phyloP scores from a whole-genome alignment of 2,797 vertebrate species.

The Schizopygopsis pylzovi region DNA sequence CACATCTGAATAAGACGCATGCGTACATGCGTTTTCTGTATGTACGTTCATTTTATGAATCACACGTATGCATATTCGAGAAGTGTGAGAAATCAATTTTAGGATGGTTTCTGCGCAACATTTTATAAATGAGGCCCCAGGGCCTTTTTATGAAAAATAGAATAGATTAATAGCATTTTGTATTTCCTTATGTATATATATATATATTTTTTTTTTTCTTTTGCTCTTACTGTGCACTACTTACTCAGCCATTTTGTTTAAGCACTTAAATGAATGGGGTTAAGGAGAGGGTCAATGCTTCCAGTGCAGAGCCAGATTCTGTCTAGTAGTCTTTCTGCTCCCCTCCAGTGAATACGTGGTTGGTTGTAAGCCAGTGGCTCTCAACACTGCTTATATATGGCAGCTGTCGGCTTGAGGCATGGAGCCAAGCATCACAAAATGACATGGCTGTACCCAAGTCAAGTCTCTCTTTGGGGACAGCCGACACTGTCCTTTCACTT shows the following conservation, averaged over 20 bases:
- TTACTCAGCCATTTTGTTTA: background rate
- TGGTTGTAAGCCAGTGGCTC: conserved; percentile 69
- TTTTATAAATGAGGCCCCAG: too few relatives aligned
- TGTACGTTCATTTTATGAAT: too few relatives aligned
- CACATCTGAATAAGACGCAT: too few relatives aligned
- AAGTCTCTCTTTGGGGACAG: conserved; percentile 54
- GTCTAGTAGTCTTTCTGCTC: conserved; percentile 52
- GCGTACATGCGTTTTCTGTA: too few relatives aligned
- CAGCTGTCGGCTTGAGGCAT: conserved; percentile 69
- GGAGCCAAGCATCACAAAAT: conserved; percentile 66
- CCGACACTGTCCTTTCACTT: conserved; percentile 57
- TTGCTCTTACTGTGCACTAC: too few relatives aligned
- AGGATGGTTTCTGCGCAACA: too few relatives aligned
- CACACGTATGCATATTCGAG: too few relatives aligned
- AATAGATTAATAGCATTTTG: background rate
- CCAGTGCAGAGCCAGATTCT: conserved; percentile 19
- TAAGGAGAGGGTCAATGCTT: background rate
- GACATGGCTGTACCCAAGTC: conserved; percentile 70
- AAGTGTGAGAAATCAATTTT: too few relatives aligned
- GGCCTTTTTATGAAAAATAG: background rate
- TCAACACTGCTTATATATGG: conserved; percentile 77
- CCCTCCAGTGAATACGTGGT: conserved; percentile 61
- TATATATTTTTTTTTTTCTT: too few relatives aligned
- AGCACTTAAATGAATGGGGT: background rate
- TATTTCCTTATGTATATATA: background rate